These are phyloP conservation scores for Monochamus saltuarius DNA, from an alignment of 1,140 invertebrate species.

Conservation along the genomic window DNA sequence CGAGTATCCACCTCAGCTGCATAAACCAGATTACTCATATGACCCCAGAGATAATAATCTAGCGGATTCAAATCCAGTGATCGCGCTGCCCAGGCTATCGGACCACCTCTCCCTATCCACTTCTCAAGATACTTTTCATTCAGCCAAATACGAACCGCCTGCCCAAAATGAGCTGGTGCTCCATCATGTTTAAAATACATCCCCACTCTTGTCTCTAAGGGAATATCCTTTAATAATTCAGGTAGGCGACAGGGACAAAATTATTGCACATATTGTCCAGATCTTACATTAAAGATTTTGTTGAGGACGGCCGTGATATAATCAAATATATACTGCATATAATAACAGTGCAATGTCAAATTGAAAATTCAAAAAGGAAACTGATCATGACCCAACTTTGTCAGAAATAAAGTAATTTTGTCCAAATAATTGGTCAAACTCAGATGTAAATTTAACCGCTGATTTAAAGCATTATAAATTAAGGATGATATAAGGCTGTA, in stretches of 20 bases:
- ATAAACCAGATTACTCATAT: no score
- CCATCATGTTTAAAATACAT: no score
- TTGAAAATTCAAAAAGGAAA: constrained; percentile 1
- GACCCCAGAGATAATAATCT: no score
- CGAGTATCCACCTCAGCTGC: no score
- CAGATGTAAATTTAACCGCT: constrained; percentile 4
- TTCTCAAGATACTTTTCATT: no score
- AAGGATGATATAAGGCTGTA: not conserved
- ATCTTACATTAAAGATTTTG: constrained; percentile 16
- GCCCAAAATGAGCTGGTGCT: no score
- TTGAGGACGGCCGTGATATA: constrained; percentile 22
- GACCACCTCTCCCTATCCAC: no score
- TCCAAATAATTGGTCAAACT: not conserved
- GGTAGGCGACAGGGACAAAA: constrained; percentile 30
- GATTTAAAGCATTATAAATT: constrained; percentile 3
- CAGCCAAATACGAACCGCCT: no score
- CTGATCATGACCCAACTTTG: constrained; percentile 8
- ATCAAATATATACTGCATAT: constrained; percentile 20
- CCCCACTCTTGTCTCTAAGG: no score
- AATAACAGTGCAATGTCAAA: constrained; percentile 18
- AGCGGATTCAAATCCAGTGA: no score
- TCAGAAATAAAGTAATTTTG: constrained; percentile 12
- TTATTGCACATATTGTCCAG: constrained; percentile 35
- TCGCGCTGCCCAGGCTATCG: no score
- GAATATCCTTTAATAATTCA: no score